Percentiles rank a stretch among this genome's conserved stretches.
These are phyloP conservation scores for Fistularia tabacaria DNA, from an alignment of 2,797 vertebrate species.

Conservation along the genomic window DNA sequence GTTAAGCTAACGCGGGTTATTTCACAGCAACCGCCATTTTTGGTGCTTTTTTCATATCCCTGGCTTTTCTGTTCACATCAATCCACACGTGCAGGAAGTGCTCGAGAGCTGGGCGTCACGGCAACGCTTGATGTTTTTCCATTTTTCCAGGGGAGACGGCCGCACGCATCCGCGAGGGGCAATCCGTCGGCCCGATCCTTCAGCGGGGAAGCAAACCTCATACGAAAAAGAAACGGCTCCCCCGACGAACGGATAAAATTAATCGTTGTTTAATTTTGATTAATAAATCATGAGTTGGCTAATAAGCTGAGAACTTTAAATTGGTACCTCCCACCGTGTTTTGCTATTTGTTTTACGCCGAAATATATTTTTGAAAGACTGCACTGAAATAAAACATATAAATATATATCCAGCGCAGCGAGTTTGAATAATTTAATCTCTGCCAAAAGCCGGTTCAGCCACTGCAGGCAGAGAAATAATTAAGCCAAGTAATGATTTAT, in stretches of 20 bases:
- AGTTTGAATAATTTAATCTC: constrained; percentile 29
- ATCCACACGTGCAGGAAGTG: constrained; percentile 23
- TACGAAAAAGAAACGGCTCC: too few species aligned
- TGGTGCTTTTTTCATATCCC: constrained; percentile 39
- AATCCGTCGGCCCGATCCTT: too few species aligned
- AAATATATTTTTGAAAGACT: constrained; percentile 1
- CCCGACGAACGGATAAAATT: too few species aligned
- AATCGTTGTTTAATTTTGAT: too few species aligned
- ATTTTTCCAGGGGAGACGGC: too few species aligned
- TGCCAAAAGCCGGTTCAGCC: constrained; percentile 23
- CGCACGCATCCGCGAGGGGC: too few species aligned
- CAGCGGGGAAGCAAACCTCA: too few species aligned
- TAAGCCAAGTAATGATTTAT: constrained; percentile 37
- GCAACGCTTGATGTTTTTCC: constrained; percentile 24
- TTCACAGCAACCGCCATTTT: too few species aligned
- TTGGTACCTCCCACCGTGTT: too few species aligned
- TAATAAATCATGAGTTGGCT: too few species aligned
- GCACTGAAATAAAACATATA: constrained; percentile 12
- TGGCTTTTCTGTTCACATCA: constrained; percentile 44
- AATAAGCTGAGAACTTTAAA: too few species aligned
- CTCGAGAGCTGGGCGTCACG: not conserved
- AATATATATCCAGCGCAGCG: constrained; percentile 25
- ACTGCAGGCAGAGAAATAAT: constrained; percentile 33
- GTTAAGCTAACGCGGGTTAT: too few species aligned
- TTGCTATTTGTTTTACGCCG: constrained; percentile 9